These are phyloP conservation scores for Spea bombifrons DNA, from an alignment of 2,113 vertebrate genomes.

Conservation along the genomic window DNA sequence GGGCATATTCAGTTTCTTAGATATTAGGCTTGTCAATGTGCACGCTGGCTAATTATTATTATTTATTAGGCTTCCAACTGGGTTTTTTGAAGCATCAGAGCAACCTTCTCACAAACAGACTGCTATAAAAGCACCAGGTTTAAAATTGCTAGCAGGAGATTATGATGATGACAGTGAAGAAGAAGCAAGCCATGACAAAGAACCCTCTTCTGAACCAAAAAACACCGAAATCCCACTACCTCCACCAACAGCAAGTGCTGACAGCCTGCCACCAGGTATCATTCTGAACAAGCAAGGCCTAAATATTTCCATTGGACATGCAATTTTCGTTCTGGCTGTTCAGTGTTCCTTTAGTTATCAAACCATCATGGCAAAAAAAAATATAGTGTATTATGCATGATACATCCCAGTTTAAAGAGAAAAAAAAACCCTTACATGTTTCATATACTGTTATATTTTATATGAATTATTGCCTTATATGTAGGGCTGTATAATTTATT, in stretches of 20 bases:
- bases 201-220: conserved; percentile 33
- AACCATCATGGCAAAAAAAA: no score
- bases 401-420: no score
- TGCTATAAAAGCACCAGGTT: conserved; percentile 54
- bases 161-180: conserved; percentile 69
- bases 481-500: no score
- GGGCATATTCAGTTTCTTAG: no score
- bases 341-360: no score
- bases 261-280: conserved; percentile 58
- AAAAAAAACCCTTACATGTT: no score
- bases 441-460: no score
- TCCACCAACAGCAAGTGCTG: conserved; percentile 42
- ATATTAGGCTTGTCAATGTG: no score
- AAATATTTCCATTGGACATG: background rate
- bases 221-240: conserved; percentile 50
- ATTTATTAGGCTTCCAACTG: conserved; percentile 59
- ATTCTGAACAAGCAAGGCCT: background rate
- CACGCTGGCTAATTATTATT: background rate
- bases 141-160: conserved; percentile 70
- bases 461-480: no score
- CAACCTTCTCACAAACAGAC: conserved; percentile 27
- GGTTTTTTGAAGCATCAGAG: conserved; percentile 63
- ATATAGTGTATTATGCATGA: no score
- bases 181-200: conserved; percentile 47
- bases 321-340: no score